These are phyloP conservation scores for Sphaerophoria taeniata DNA, from an alignment of 2,888 invertebrate genomes.

Conservation along the genomic window DNA sequence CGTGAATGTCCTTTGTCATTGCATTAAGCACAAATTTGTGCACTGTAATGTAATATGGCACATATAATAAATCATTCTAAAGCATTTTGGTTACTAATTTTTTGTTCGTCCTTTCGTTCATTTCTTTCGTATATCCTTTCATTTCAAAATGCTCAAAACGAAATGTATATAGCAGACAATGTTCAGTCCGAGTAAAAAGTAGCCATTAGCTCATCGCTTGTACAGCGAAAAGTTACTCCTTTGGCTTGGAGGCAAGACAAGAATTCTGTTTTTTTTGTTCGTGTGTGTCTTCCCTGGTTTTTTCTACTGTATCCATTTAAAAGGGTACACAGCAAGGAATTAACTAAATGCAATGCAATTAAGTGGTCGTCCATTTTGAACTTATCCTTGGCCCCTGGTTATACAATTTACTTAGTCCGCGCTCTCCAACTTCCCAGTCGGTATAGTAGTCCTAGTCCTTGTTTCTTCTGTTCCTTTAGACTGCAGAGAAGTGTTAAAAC, in stretches of 20 bases:
- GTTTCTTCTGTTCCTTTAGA: neutral
- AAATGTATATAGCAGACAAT: neutral
- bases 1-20: constrained; percentile 64
- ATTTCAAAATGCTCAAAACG: neutral
- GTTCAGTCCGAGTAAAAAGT: constrained; percentile 19
- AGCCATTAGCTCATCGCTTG: constrained; percentile 64
- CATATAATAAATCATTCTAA: constrained; percentile 72
- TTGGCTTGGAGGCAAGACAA: constrained; percentile 41
- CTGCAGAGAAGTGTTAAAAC: constrained; percentile 45
- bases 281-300: neutral
- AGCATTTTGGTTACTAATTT: constrained; percentile 55
- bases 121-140: constrained; percentile 6
- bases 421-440: neutral
- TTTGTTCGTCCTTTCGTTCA: constrained; percentile 37
- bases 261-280: constrained; percentile 1
- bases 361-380: constrained; percentile 65
- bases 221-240: constrained; percentile 58
- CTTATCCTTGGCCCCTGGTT: constrained; percentile 45
- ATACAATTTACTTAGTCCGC: constrained; percentile 52
- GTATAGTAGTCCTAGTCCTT: too few relatives aligned
- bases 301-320: constrained; percentile 38
- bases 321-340: constrained; percentile 65
- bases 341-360: constrained; percentile 72
- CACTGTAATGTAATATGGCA: constrained; percentile 69
- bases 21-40: constrained; percentile 67